phyloP scores from a whole-genome alignment of 2,888 invertebrate genomes.

The Diarsia brunnea region DNA sequence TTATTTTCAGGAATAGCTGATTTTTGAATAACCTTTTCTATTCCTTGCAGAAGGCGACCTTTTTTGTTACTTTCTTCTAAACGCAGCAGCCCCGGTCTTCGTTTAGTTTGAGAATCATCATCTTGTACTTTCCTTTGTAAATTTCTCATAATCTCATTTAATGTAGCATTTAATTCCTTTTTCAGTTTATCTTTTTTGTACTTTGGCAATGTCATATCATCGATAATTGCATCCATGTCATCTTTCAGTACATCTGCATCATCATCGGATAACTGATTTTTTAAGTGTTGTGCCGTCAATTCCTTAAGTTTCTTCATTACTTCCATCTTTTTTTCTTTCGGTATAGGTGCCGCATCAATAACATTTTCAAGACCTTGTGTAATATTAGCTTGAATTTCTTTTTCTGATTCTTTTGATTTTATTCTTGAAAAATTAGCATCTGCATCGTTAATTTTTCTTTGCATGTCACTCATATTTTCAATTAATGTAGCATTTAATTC shows the following conservation, averaged over 20 bases:
- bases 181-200: constrained; percentile 47
- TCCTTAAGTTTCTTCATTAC: constrained; percentile 2
- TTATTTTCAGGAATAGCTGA: neutral
- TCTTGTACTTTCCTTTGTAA: neutral
- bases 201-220: constrained; percentile 30
- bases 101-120: neutral
- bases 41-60: neutral
- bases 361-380: too few species aligned
- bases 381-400: too few species aligned
- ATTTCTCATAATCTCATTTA: constrained; percentile 12
- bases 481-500: neutral
- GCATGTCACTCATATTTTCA: neutral
- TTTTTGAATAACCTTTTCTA: constrained; percentile 2
- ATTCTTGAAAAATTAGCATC: too few species aligned
- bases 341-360: too few species aligned
- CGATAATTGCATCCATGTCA: constrained; percentile 47
- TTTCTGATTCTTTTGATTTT: too few species aligned
- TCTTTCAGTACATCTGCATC: constrained; percentile 7
- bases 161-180: constrained; percentile 45
- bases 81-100: neutral
- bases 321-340: neutral
- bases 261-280: neutral
- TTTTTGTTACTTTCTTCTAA: neutral
- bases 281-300: neutral
- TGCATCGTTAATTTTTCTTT: too few species aligned